Evolutionary conservation across 2,888 invertebrate genomes (phyloP).

Genomic region (Catonia carolina): DNA sequence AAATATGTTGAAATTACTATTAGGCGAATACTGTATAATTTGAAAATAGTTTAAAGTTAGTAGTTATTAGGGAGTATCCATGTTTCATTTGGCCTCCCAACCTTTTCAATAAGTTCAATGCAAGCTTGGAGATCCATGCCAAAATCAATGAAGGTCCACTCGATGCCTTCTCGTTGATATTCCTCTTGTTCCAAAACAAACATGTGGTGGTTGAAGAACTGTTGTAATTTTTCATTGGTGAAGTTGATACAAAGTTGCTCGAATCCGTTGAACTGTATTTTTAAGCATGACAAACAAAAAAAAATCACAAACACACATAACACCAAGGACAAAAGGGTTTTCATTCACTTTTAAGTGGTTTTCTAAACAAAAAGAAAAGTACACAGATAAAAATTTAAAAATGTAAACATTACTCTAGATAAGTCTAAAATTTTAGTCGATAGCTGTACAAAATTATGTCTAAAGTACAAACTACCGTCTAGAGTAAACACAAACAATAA

Average conservation of each 20-base stretch:
- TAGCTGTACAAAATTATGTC: too few species aligned
- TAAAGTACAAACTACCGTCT: neutral
- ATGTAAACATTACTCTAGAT: neutral
- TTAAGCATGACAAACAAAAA: conserved; percentile 26
- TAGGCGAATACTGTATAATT: too few species aligned
- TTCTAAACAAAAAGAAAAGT: neutral
- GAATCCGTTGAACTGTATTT: conserved; percentile 78
- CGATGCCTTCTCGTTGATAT: conserved; percentile 85
- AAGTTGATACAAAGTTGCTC: conserved; percentile 96
- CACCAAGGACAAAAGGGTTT: neutral
- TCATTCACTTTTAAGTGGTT: too few species aligned
- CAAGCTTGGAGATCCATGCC: conserved; percentile 89
- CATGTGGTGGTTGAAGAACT: conserved; percentile 96
- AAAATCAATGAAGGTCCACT: conserved; percentile 92
- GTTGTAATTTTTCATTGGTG: conserved; percentile 91
- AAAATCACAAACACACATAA: neutral
- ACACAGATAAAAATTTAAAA: neutral
- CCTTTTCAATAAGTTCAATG: conserved; percentile 88
- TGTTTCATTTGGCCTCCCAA: conserved; percentile 41
- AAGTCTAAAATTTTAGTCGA: neutral
- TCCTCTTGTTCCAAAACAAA: conserved; percentile 94
- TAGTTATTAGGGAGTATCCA: neutral
- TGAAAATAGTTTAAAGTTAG: too few species aligned
- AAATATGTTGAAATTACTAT: conserved; percentile 2
- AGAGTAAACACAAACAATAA: too few species aligned